Evolutionary conservation across 2,888 invertebrate genomes (phyloP), one percentile per base, ranked within the genome.

Genomic region (Dolichopus griseipennis): DNA sequence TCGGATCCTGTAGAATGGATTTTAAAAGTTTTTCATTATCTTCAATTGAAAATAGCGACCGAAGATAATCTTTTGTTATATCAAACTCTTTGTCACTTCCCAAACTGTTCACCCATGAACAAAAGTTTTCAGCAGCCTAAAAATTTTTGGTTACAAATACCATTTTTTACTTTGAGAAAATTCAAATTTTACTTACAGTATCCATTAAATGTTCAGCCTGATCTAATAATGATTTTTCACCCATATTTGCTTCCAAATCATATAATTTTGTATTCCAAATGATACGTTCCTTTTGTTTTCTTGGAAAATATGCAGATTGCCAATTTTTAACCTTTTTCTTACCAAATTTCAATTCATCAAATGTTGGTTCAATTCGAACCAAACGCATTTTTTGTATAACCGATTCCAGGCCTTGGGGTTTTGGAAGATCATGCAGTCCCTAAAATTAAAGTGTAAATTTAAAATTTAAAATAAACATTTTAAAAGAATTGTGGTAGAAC

Each of bases 141-240:
- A 34, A 34, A n/a, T 66, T 5, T 27, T 61, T 20, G 21, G 22
- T 41, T 4, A 20, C 18, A n/a, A 41, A 43, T 41, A 43, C 22
- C 1, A 41, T 43, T 43, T 43, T 10, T 10, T 12, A 18, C 18
- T 37, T 10, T 5, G 8, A 37, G 8, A 37, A 37, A 37, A 37
- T 37, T 37, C 5, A n/a, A 43, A 15, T 52, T 6, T 12, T 9
- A 72, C 75, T 73, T 67, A 80, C 81, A 41, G 78, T 76, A 72
- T 81, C 80, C 78, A 82, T 82, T 0, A 81, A 70, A 62, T 78
- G 74, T 66, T 81, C 80, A 0, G 81, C 81, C 68, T 81, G 80
- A 61, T 82, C 81, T 37, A 79, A 80, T 0, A 81, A 69, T 0
- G 77, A 73, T 34, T 77, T 77, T 34, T 77, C 76, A 67, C 71